phyloP scores from a whole-genome alignment of 2,113 vertebrate species.

The Datnioides undecimradiatus region DNA sequence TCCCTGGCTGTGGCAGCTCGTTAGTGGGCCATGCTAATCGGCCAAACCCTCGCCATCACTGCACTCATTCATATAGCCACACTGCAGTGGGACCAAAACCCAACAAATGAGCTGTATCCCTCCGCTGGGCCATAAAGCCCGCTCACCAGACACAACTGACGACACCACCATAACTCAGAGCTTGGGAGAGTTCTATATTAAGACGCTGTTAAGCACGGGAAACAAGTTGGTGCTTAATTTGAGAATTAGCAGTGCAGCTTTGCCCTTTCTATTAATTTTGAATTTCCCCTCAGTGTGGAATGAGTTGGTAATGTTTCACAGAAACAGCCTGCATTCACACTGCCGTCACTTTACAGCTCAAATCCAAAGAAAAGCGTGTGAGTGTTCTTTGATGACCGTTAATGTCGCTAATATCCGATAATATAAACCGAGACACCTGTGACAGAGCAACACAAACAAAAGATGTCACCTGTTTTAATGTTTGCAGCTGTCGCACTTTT shows the following conservation, averaged over 20 bases:
- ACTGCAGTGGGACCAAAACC: constrained; percentile 57
- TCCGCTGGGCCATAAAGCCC: constrained; percentile 55
- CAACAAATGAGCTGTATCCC: constrained; percentile 69
- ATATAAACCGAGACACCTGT: constrained; percentile 13
- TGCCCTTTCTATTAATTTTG: constrained; percentile 39
- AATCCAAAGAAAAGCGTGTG: neutral
- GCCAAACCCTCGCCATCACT: constrained; percentile 64
- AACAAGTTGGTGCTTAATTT: constrained; percentile 56
- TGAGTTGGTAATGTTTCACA: constrained; percentile 30
- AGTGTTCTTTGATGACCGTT: constrained; percentile 17
- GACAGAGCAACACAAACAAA: constrained; percentile 21
- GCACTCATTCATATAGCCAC: constrained; percentile 65
- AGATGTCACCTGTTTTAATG: constrained; percentile 23
- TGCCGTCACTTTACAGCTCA: neutral
- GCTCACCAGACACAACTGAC: constrained; percentile 44
- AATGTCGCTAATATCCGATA: constrained; percentile 39
- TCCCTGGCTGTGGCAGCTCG: constrained; percentile 70
- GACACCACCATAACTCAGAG: constrained; percentile 38
- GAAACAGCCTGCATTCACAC: constrained; percentile 15
- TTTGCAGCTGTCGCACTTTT: constrained; percentile 12
- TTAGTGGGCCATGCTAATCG: constrained; percentile 80
- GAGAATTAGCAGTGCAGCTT: constrained; percentile 54
- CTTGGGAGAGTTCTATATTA: constrained; percentile 31
- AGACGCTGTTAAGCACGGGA: constrained; percentile 44
- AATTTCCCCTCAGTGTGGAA: constrained; percentile 55